Conservation (phyloP, 2,797 vertebrate species). For the Anguilla obscura region DNA sequence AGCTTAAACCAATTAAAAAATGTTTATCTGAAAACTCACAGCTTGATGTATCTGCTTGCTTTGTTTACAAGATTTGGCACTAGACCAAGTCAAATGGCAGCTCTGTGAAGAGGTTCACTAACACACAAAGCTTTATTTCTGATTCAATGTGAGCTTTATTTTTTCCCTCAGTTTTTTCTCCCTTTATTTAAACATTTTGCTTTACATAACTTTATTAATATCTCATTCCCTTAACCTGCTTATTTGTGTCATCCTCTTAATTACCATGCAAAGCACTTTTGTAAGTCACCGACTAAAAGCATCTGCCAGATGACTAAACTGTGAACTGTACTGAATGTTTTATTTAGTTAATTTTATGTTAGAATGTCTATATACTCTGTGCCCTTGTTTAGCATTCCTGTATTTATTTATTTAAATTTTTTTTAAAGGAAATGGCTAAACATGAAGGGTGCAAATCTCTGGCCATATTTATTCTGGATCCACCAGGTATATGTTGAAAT, state of each 20-base stretch:
- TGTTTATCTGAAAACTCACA: background rate
- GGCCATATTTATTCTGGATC: background rate
- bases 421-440: background rate
- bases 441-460: background rate
- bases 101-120: background rate
- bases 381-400: background rate
- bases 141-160: background rate
- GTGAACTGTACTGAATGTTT: background rate
- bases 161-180: background rate
- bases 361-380: background rate
- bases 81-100: background rate
- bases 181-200: background rate
- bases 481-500: too few relatives aligned
- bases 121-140: background rate
- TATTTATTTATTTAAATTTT: background rate
- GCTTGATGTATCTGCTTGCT: background rate
- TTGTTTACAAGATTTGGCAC: background rate
- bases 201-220: background rate
- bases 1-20: background rate
- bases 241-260: too few relatives aligned
- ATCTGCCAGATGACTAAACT: background rate
- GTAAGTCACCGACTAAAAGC: background rate
- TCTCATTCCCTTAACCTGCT: too few relatives aligned
- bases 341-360: background rate
- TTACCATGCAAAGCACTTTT: too few relatives aligned